Evolutionary conservation across 2,113 vertebrate species (phyloP).

Genomic region (Morone saxatilis): DNA sequence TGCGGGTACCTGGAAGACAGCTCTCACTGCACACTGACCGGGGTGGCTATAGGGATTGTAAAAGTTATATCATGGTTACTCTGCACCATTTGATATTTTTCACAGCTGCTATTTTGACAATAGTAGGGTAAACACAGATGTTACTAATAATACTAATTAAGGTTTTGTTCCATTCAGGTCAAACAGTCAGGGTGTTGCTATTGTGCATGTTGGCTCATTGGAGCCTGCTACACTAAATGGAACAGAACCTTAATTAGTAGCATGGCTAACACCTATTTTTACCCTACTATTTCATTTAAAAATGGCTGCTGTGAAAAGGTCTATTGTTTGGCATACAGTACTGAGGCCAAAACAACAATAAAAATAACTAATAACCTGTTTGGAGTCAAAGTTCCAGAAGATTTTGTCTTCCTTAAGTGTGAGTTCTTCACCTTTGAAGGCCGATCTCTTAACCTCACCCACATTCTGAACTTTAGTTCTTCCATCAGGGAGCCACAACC

Average conservation of each 20-base stretch:
- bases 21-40: constrained; percentile 79
- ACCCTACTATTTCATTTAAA: no score
- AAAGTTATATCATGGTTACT: neutral
- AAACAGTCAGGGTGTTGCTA: no score
- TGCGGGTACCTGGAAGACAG: constrained; percentile 82
- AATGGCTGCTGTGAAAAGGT: no score
- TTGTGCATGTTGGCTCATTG: no score
- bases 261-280: no score
- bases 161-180: no score
- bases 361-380: constrained; percentile 62
- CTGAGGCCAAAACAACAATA: neutral
- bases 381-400: constrained; percentile 68
- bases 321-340: no score
- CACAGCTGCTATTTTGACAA: neutral
- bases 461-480: constrained; percentile 64
- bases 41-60: constrained; percentile 38
- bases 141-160: no score
- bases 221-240: no score
- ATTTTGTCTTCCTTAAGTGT: constrained; percentile 71
- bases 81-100: neutral
- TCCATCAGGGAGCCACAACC: constrained; percentile 74
- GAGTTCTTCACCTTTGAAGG: constrained; percentile 60
- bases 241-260: no score
- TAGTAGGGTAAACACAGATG: no score
- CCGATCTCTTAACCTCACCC: constrained; percentile 71